These are phyloP conservation scores for Allolobophora icterica DNA, from an alignment of 2,888 invertebrate species.

Conservation along the genomic window DNA sequence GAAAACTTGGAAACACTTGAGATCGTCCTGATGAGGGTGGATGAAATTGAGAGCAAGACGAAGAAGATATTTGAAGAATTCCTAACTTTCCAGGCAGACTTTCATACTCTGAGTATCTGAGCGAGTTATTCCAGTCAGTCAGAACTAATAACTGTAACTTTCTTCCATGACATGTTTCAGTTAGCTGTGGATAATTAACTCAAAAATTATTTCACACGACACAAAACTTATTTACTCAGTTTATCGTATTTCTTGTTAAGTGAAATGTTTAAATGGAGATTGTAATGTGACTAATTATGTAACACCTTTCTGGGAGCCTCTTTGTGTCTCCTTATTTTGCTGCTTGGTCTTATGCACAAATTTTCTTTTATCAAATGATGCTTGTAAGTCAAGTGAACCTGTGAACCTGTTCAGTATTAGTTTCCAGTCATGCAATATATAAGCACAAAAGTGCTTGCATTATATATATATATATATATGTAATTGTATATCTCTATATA, in stretches of 20 bases:
- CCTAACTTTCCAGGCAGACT: background rate
- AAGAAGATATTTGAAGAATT: slow-evolving; percentile 20
- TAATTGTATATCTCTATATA: background rate
- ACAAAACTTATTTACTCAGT: background rate
- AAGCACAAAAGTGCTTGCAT: background rate
- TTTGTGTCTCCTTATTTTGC: background rate
- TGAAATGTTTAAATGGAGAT: background rate
- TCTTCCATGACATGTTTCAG: background rate
- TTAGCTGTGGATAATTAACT: background rate
- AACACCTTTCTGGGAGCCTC: background rate
- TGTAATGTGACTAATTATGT: background rate
- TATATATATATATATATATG: background rate
- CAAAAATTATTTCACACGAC: background rate
- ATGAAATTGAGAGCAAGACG: background rate
- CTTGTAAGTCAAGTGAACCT: no score
- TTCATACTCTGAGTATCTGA: background rate
- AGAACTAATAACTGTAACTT: background rate
- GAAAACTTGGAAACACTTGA: slow-evolving; percentile 21
- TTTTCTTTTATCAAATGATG: no score
- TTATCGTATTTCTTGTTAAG: background rate
- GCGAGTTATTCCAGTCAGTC: background rate
- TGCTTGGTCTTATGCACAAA: background rate
- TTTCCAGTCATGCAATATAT: background rate
- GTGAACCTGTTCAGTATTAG: background rate
- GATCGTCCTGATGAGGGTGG: background rate